Evolutionary conservation across 2,113 vertebrate genomes (phyloP).

Genomic region (Myotis brandtii): DNA sequence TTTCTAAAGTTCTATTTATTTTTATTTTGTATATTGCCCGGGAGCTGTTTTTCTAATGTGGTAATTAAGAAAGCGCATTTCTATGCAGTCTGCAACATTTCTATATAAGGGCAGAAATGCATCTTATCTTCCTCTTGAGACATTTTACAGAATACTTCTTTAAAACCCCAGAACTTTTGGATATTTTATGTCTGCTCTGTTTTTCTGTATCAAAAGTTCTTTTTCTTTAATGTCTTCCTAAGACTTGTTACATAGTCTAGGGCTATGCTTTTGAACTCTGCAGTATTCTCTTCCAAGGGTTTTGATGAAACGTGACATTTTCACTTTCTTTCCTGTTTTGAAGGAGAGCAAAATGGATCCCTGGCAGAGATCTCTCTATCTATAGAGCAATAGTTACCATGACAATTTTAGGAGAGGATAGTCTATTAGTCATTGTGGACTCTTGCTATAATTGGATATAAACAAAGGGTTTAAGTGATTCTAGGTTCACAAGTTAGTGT

Average conservation of each 20-base stretch:
- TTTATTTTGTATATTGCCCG: neutral
- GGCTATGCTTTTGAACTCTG: conserved; percentile 12
- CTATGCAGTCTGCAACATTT: neutral
- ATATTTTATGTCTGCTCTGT: conserved; percentile 12
- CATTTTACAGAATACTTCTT: conserved; percentile 10
- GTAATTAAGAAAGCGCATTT: neutral
- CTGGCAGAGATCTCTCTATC: neutral
- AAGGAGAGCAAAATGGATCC: neutral
- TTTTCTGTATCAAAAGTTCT: conserved; percentile 11
- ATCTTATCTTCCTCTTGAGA: neutral
- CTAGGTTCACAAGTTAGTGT: neutral
- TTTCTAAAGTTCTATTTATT: conserved; percentile 45
- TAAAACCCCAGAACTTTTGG: neutral
- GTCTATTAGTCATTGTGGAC: neutral
- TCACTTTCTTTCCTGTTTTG: neutral
- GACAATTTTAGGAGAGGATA: neutral
- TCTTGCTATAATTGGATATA: neutral
- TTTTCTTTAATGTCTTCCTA: conserved; percentile 48
- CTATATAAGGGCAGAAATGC: neutral
- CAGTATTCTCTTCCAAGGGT: neutral
- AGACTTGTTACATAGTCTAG: neutral
- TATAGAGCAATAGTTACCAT: neutral
- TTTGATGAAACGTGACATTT: conserved; percentile 4
- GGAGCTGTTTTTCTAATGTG: neutral
- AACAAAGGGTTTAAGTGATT: neutral